Conservation (phyloP, 2,888 invertebrate genomes). For the Micoletzkya japonica region DNA sequence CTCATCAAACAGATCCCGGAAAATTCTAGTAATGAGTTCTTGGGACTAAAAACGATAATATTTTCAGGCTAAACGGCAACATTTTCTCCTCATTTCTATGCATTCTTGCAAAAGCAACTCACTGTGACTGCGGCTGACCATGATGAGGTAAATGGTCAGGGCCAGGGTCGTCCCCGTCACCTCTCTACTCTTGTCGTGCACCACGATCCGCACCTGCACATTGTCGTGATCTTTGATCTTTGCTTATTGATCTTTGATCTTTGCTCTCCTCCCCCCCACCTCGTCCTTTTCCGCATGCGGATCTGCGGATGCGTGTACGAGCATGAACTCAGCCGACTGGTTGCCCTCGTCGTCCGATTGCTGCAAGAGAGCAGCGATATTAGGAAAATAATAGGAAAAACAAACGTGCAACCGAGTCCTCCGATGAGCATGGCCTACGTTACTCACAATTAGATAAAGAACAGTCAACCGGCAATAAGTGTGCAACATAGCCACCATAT, state of each 20-base stretch:
- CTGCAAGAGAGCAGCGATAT: constrained; percentile 4
- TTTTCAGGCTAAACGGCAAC: no score
- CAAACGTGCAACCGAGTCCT: no score
- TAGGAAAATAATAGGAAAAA: not conserved
- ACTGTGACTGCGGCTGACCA: constrained; percentile 29
- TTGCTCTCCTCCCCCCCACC: not conserved
- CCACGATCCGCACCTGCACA: constrained; percentile 33
- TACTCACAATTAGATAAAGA: no score
- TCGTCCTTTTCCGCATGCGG: constrained; percentile 20
- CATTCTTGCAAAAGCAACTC: no score
- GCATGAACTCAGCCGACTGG: constrained; percentile 24
- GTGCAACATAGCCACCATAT: no score
- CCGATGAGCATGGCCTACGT: no score
- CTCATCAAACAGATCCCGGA: no score
- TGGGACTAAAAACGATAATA: no score
- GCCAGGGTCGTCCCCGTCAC: constrained; percentile 9
- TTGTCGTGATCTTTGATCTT: not conserved
- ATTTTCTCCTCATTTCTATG: no score
- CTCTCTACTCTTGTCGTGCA: constrained; percentile 31
- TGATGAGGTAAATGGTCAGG: constrained; percentile 30
- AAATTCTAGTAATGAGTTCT: no score
- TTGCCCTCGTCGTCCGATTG: constrained; percentile 13
- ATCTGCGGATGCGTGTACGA: constrained; percentile 10
- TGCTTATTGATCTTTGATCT: not conserved
- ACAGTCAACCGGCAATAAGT: no score